Base-by-base conservation (phyloP, 2,888 invertebrate species). In the Diarsia mendica region DNA sequence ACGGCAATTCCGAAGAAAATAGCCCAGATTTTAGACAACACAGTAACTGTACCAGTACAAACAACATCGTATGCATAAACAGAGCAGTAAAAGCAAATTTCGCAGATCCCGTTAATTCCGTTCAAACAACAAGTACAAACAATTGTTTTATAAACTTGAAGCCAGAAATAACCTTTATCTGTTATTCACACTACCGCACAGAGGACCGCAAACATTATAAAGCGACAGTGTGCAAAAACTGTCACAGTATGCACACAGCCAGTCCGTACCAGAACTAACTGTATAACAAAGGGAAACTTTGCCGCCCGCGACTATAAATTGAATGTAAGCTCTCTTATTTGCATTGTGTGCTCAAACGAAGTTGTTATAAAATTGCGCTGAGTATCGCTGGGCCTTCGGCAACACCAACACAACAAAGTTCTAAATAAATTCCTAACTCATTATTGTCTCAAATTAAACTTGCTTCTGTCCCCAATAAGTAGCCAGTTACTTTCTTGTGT, bases 291-390 rank as follows among this genome's bases (percentile, higher is more conserved):
- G 89, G 84, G 72, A 87, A 92, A 93, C 89, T 92, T 91, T 89
- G 72, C 80, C 83, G 84, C 79, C 85, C 87, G 89, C 77, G 89
- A 90, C 85, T 87, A 88, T 91, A 91, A 92, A 93, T 93, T 93
- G 91, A 93, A 92, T 92, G 92, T 91, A 90, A 92, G 90, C 91
- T 90, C 89, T 86, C 87, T 90, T 91, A 93, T 93, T 93, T 93
- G 90, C 91, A 91, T 92, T 90, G 89, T 88, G 80, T 67, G 72
- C 80, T 86, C 82, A 87, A 87, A 86, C 83, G 77, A 80, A 87
- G 84, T 88, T 86, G 84, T 87, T 87, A 82, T 85, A 86, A 87
- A 87, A 87, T 86, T 89, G 82, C 77, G 63, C 79, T 49, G 70
- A 79, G 80, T 80, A 88, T 79, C 72, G 78, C 77, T 33, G 39